Percentiles rank a stretch among this genome's conserved stretches.
Evolutionary conservation across 1,140 invertebrate genomes (phyloP).

Genomic region (Aphidius gifuensis): DNA sequence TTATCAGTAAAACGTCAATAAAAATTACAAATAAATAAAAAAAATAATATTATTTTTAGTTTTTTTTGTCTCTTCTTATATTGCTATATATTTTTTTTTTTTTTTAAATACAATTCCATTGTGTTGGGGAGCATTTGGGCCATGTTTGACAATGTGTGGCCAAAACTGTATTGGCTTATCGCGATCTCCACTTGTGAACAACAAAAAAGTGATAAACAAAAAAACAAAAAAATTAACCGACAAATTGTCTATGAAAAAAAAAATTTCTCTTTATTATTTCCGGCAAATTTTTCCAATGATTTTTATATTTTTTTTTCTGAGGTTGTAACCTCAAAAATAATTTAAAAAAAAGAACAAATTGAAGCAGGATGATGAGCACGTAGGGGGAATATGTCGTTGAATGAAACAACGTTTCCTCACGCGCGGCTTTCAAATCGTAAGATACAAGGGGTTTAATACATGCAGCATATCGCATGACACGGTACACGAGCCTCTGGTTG

Average conservation of each 20-base stretch:
- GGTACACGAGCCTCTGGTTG: conserved; percentile 5
- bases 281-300: not conserved
- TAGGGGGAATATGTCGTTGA: conserved; percentile 7
- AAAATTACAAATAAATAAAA: not conserved
- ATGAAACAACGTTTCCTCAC: conserved; percentile 19
- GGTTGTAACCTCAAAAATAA: too few relatives aligned
- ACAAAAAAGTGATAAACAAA: conserved; percentile 23
- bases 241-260: conserved; percentile 27
- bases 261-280: not conserved
- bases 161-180: conserved; percentile 22
- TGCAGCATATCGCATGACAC: conserved; percentile 23
- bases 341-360: too few relatives aligned
- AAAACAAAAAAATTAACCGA: conserved; percentile 6
- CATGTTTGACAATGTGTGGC: conserved; percentile 17
- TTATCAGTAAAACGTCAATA: too few relatives aligned
- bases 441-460: conserved; percentile 9
- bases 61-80: not conserved
- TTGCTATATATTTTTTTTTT: not conserved
- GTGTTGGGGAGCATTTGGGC: not conserved
- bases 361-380: too few relatives aligned
- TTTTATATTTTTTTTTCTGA: too few relatives aligned
- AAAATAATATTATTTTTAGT: not conserved
- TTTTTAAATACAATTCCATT: not conserved
- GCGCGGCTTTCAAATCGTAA: conserved; percentile 12
- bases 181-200: conserved; percentile 19